Conservation (phyloP, 2,888 invertebrate species). For the Tortrix viridana region DNA sequence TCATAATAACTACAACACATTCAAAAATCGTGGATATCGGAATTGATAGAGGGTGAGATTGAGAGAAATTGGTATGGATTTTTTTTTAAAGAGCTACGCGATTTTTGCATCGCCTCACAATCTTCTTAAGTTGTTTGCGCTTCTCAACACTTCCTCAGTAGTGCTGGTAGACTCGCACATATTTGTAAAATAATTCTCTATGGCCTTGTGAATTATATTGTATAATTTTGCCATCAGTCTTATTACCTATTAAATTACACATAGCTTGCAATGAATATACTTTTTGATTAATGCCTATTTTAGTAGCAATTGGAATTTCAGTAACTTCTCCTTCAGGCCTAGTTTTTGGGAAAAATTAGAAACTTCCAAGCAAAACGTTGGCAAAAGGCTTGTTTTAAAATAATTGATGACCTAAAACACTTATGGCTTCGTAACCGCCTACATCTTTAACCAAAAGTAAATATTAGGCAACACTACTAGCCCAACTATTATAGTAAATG, state of each 20-base stretch:
- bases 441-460: constrained; percentile 26
- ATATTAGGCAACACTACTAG: constrained; percentile 27
- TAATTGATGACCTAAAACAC: neutral
- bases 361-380: neutral
- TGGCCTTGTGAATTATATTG: neutral
- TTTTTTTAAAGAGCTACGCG: no score
- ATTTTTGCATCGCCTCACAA: no score
- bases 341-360: neutral
- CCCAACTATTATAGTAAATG: constrained; percentile 12
- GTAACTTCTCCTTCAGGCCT: neutral
- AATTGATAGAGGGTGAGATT: no score
- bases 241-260: neutral
- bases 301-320: neutral
- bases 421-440: neutral
- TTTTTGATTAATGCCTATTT: neutral
- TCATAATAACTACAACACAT: no score
- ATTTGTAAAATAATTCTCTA: no score
- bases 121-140: no score
- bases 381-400: neutral
- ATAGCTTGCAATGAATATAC: neutral
- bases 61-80: no score
- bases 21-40: no score
- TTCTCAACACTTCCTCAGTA: no score
- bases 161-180: no score
- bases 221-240: neutral